These are phyloP conservation scores for Astropecten irregularis DNA, from an alignment of 53 echinoderm and acorn worm species.

Conservation along the genomic window DNA sequence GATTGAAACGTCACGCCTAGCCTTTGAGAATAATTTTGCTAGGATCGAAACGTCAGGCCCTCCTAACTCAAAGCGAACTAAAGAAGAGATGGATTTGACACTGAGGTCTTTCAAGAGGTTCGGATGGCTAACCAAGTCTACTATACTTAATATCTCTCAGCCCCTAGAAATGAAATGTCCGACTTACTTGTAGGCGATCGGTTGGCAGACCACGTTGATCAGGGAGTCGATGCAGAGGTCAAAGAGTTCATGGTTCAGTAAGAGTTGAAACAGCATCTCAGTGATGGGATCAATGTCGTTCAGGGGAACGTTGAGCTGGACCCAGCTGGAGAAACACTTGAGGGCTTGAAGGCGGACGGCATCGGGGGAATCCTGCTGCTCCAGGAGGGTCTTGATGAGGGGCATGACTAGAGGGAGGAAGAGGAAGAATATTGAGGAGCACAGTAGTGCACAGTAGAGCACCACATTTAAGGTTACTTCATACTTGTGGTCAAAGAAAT, in stretches of 20 bases:
- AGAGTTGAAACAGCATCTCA: conserved; percentile 78
- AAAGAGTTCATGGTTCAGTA: conserved; percentile 85
- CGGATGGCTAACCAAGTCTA: too few species aligned
- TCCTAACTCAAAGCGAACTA: too few species aligned
- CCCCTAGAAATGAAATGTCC: neutral
- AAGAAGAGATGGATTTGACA: too few species aligned
- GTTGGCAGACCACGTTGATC: conserved; percentile 82
- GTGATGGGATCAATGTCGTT: conserved; percentile 82
- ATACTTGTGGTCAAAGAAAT: too few species aligned
- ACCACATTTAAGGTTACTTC: too few species aligned
- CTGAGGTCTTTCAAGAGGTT: too few species aligned
- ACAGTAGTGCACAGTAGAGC: too few species aligned
- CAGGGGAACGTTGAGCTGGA: conserved; percentile 88
- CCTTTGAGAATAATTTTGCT: too few species aligned
- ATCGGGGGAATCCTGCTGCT: conserved; percentile 78
- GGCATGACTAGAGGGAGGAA: conserved; percentile 72
- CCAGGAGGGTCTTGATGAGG: conserved; percentile 77
- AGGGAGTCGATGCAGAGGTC: conserved; percentile 90
- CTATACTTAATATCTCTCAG: too few species aligned
- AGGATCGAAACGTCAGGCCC: too few species aligned
- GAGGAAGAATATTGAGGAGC: neutral
- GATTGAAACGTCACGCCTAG: too few species aligned
- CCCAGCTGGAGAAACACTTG: conserved; percentile 96
- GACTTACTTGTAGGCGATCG: conserved; percentile 95
- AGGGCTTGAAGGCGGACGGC: conserved; percentile 87